A percentile compares a stretch with the other conserved stretches of the same genome.
phyloP scores from a whole-genome alignment of 1,140 invertebrate species.

The Trichomalopsis sarcophagae region DNA sequence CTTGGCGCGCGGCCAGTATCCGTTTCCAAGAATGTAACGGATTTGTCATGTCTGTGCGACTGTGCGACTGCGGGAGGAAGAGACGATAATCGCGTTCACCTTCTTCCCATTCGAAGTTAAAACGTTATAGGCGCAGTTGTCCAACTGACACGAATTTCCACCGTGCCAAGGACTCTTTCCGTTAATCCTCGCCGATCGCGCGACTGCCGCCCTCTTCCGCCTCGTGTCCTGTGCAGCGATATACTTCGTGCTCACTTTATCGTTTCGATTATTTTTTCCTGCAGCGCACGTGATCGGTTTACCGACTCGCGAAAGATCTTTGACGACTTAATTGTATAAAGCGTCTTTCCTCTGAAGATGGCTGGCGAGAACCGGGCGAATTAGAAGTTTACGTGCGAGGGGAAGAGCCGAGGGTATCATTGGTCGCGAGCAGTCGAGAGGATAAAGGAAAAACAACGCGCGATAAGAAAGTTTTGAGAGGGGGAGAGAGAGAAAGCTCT shows the following conservation, averaged over 20 bases:
- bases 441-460: background rate
- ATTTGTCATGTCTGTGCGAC: slow-evolving; percentile 64
- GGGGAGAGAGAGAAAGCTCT: background rate
- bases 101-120: slow-evolving; percentile 62
- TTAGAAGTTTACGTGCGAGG: background rate
- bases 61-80: slow-evolving; percentile 40
- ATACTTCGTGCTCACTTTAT: no score
- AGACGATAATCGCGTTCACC: slow-evolving; percentile 67
- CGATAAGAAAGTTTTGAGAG: background rate
- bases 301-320: background rate
- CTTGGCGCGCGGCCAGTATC: slow-evolving; percentile 67
- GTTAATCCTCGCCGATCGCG: no score
- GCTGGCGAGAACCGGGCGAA: background rate
- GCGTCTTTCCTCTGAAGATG: background rate
- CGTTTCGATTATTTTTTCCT: no score
- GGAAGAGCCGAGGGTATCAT: background rate
- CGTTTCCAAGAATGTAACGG: slow-evolving; percentile 70
- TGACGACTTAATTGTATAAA: background rate
- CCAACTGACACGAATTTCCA: slow-evolving; percentile 66
- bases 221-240: no score
- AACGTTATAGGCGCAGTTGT: slow-evolving; percentile 59
- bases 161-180: slow-evolving; percentile 67
- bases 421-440: background rate
- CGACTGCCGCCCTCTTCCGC: no score
- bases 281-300: no score